Percentiles rank a stretch among this genome's conserved stretches.
These are phyloP conservation scores for Aleiodes sp. DNA, from an alignment of 1,140 invertebrate genomes.

Conservation along the genomic window DNA sequence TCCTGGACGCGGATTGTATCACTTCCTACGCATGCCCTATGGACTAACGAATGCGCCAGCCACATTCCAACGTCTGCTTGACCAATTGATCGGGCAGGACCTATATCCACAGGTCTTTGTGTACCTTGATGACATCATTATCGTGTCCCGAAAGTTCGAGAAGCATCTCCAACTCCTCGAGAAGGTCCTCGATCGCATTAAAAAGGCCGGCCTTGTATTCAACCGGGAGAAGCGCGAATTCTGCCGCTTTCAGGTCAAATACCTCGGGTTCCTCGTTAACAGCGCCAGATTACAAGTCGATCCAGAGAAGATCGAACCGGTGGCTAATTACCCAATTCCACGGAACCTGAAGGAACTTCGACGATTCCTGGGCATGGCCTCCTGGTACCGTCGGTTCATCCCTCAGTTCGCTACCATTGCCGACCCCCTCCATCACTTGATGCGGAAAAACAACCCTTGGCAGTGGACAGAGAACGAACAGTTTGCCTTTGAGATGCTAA, in stretches of 20 bases:
- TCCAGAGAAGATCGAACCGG: conserved; percentile 45
- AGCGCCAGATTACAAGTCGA: conserved; percentile 49
- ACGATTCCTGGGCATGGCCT: conserved; percentile 58
- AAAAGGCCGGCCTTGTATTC: conserved; percentile 40
- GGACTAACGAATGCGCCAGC: conserved; percentile 54
- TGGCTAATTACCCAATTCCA: conserved; percentile 41
- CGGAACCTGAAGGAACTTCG: conserved; percentile 54
- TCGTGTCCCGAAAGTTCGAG: conserved; percentile 48
- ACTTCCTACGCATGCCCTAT: conserved; percentile 54
- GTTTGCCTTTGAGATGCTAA: conserved; percentile 33
- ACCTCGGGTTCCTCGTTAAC: conserved; percentile 53
- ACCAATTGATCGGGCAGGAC: conserved; percentile 47
- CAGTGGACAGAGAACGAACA: conserved; percentile 32
- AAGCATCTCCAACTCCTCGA: conserved; percentile 45
- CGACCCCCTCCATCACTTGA: too few species aligned
- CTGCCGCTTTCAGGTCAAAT: conserved; percentile 46
- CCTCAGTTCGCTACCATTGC: conserved; percentile 48
- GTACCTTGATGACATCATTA: conserved; percentile 52
- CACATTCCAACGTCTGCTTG: conserved; percentile 54
- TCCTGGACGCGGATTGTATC: conserved; percentile 45
- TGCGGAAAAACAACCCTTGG: conserved; percentile 41
- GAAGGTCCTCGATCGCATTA: conserved; percentile 33
- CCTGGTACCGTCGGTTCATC: conserved; percentile 58
- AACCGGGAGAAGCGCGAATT: conserved; percentile 52
- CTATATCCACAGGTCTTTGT: conserved; percentile 43